Percentiles rank a stretch among this genome's conserved stretches.
Evolutionary conservation across 2,888 invertebrate genomes (phyloP).

Genomic region (Agrochola lychnidis): DNA sequence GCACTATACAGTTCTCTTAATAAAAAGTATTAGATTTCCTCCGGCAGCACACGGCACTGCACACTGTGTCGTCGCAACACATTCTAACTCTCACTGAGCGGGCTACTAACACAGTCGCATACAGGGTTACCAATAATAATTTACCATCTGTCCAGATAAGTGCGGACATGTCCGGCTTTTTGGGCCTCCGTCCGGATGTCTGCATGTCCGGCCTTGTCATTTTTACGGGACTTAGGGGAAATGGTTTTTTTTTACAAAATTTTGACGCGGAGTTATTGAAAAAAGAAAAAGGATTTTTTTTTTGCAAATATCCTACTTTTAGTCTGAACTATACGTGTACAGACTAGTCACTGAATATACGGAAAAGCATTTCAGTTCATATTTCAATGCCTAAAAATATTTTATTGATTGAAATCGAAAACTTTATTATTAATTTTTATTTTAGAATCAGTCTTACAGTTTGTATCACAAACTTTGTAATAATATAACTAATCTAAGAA

Average conservation of each 20-base stretch:
- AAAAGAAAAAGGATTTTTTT: not conserved
- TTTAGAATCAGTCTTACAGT: not conserved
- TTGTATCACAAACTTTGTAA: not conserved
- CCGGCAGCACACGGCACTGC: conserved; percentile 71
- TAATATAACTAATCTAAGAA: not conserved
- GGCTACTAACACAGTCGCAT: conserved; percentile 80
- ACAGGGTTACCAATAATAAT: conserved; percentile 49
- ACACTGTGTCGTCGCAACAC: conserved; percentile 75
- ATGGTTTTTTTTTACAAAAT: not conserved
- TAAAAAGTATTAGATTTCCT: conserved; percentile 38
- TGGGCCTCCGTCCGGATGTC: not conserved
- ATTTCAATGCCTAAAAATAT: no score
- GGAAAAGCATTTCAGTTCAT: not conserved
- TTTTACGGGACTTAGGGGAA: not conserved
- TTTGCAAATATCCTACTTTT: not conserved
- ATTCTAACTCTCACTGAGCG: conserved; percentile 86
- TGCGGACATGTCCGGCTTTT: not conserved
- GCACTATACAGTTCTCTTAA: conserved; percentile 24
- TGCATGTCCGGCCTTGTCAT: no score
- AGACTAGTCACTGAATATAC: not conserved
- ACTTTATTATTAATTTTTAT: no score
- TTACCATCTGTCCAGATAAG: not conserved
- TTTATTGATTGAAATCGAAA: no score
- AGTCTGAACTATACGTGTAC: not conserved
- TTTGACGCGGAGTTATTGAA: fast-evolving